phyloP scores from a whole-genome alignment of 2,113 vertebrate species.

The Halichoerus grypus region DNA sequence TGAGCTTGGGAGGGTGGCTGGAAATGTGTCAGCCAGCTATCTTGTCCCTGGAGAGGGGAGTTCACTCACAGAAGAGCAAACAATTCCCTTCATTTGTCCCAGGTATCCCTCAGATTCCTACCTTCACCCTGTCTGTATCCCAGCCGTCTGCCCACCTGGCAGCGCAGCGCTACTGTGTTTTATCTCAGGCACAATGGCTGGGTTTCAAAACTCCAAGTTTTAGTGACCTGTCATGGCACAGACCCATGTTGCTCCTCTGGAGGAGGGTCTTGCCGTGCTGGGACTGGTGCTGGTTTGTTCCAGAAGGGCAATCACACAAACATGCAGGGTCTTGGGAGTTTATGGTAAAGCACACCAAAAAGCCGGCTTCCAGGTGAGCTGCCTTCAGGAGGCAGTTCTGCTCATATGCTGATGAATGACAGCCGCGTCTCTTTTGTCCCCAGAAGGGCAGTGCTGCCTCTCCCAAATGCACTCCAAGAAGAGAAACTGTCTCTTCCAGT shows the following conservation, averaged over 20 bases:
- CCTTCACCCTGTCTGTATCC: neutral
- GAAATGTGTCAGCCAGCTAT: neutral
- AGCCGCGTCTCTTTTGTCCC: neutral
- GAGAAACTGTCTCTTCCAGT: neutral
- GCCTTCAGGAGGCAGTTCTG: neutral
- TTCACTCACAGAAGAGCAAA: neutral
- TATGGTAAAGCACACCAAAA: neutral
- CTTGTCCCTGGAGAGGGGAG: neutral
- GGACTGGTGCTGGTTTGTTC: neutral
- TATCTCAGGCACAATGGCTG: neutral
- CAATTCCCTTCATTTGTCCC: neutral
- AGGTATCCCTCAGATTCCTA: neutral
- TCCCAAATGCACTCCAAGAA: neutral
- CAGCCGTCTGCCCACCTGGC: neutral
- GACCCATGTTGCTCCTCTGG: neutral
- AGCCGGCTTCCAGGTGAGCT: neutral
- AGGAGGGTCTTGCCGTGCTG: neutral
- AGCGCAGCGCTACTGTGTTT: neutral
- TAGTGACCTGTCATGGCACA: neutral
- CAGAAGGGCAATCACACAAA: neutral
- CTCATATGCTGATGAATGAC: neutral
- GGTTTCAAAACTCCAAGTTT: neutral
- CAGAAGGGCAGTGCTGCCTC: neutral
- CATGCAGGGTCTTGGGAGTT: neutral
- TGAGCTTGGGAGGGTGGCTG: neutral